phyloP scores from a whole-genome alignment of 2,797 vertebrate genomes.

The Intellagama lesueurii region DNA sequence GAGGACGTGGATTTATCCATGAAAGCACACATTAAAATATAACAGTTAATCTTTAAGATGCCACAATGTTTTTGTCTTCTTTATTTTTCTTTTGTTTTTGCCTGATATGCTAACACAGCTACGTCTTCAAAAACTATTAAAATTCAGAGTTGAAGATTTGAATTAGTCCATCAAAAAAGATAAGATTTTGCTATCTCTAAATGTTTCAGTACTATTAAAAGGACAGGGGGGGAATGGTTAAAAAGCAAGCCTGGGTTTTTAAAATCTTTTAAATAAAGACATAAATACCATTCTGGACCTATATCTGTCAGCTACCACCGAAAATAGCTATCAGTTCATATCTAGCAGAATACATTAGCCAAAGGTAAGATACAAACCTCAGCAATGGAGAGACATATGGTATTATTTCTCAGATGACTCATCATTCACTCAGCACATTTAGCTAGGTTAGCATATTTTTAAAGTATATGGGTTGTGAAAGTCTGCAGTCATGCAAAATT shows the following conservation, averaged over 20 bases:
- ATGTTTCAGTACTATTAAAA: not conserved
- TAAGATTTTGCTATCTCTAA: not conserved
- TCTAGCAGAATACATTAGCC: not conserved
- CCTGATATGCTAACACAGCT: too few relatives aligned
- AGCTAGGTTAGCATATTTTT: slow-evolving; percentile 44
- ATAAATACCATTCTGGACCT: too few relatives aligned
- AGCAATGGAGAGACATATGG: slow-evolving; percentile 7
- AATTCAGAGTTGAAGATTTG: not conserved
- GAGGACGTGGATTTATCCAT: too few relatives aligned
- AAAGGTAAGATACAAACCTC: slow-evolving; percentile 40
- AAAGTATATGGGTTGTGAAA: slow-evolving; percentile 34
- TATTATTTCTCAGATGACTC: slow-evolving; percentile 48
- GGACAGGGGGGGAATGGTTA: not conserved
- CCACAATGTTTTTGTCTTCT: too few relatives aligned
- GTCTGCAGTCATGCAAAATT: slow-evolving; percentile 64
- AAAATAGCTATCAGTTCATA: not conserved
- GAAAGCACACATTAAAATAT: too few relatives aligned
- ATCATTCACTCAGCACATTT: slow-evolving; percentile 45
- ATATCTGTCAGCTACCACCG: not conserved
- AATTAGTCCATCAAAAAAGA: not conserved
- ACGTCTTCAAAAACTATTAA: too few relatives aligned
- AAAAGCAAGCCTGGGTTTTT: too few relatives aligned
- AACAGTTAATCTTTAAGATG: too few relatives aligned
- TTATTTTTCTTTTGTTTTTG: too few relatives aligned
- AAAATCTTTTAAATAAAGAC: not conserved